Evolutionary conservation across 2,888 invertebrate species (phyloP).

Genomic region (Pammene fasciana): DNA sequence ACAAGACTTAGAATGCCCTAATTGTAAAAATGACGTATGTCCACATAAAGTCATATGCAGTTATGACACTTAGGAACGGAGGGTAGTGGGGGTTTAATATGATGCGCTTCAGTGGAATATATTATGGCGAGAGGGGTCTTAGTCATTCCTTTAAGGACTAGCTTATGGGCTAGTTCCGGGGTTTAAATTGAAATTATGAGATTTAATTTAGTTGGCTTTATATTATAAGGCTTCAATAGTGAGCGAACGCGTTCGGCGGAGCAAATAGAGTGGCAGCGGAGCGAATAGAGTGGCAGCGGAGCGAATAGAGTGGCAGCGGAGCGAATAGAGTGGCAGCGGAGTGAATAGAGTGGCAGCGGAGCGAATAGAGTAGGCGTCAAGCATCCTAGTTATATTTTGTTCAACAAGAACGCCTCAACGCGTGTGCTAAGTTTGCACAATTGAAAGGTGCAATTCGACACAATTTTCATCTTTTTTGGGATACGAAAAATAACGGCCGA

Average conservation of each 20-base stretch:
- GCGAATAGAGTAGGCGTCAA: too few species aligned
- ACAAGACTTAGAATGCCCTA: conserved; percentile 10
- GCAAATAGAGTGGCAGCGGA: too few species aligned
- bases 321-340: too few species aligned
- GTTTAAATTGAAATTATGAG: conserved; percentile 11
- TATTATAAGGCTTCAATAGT: background rate
- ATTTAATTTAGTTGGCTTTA: conserved; percentile 1
- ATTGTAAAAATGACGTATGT: background rate
- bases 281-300: too few species aligned
- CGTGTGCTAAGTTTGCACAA: too few species aligned
- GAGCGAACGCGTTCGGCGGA: background rate
- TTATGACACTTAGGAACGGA: background rate
- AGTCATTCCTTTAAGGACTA: conserved; percentile 15
- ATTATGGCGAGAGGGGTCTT: conserved; percentile 10
- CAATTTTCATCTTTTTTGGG: too few species aligned
- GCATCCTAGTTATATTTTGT: too few species aligned
- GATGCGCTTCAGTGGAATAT: conserved; percentile 20
- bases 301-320: too few species aligned
- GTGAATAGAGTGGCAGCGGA: too few species aligned
- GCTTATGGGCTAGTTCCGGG: conserved; percentile 7
- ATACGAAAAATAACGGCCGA: too few species aligned
- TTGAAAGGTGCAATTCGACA: too few species aligned
- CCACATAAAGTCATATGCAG: background rate
- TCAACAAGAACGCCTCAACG: too few species aligned
- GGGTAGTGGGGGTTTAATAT: conserved; percentile 11